phyloP scores from a whole-genome alignment of 2,888 invertebrate species.

The Brenthis ino region DNA sequence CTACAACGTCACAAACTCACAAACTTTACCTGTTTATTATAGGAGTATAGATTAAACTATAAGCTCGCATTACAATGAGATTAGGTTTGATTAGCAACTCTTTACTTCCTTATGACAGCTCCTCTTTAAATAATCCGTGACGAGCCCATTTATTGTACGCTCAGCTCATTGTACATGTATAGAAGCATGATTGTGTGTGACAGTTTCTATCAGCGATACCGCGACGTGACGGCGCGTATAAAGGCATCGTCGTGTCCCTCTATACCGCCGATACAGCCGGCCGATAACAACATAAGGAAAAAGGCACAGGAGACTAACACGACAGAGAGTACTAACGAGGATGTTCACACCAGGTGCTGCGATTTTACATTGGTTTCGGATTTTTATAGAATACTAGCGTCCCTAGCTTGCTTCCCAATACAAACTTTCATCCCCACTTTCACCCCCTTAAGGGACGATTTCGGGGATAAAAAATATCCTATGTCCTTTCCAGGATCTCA shows the following conservation, averaged over 20 bases:
- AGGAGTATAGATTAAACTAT: no score
- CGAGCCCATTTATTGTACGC: neutral
- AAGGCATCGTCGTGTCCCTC: conserved; percentile 92
- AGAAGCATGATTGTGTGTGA: conserved; percentile 48
- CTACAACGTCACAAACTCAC: no score
- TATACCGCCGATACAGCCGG: conserved; percentile 82
- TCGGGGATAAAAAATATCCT: no score
- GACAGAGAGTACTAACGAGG: conserved; percentile 67
- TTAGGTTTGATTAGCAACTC: no score
- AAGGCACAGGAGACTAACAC: conserved; percentile 60
- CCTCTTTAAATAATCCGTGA: no score
- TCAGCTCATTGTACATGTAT: conserved; percentile 24
- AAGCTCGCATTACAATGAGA: no score
- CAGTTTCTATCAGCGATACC: conserved; percentile 95
- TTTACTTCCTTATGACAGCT: no score
- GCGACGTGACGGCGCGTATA: conserved; percentile 93
- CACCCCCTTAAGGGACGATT: no score
- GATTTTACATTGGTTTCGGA: conserved; percentile 43
- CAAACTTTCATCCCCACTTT: no score
- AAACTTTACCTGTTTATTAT: no score
- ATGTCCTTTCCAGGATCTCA: no score
- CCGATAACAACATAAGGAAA: conserved; percentile 59
- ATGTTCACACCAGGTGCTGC: conserved; percentile 76
- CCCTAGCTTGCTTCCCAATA: no score
- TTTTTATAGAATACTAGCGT: conserved; percentile 13